These are phyloP conservation scores for Leptura quadrifasciata DNA, from an alignment of 2,888 invertebrate genomes.

Conservation along the genomic window DNA sequence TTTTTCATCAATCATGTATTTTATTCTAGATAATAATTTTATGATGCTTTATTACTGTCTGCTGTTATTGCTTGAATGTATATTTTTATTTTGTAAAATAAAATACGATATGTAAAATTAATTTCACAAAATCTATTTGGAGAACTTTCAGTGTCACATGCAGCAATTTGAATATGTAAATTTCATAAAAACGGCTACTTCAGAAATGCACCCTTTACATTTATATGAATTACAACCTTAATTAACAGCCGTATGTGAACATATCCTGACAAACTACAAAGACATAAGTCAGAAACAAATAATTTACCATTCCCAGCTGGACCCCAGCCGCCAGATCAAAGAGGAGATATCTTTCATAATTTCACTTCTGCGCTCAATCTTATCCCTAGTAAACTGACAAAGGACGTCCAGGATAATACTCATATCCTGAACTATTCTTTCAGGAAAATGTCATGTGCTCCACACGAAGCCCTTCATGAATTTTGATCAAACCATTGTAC, in stretches of 20 bases:
- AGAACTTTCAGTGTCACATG: no score
- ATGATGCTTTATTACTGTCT: no score
- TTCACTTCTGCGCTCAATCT: conserved; percentile 26
- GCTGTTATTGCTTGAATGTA: no score
- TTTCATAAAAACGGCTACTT: not conserved
- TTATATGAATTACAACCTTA: conserved; percentile 6
- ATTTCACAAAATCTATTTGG: no score
- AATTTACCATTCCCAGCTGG: conserved; percentile 28
- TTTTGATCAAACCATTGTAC: conserved; percentile 30
- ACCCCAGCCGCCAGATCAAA: conserved; percentile 29
- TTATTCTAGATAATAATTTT: no score
- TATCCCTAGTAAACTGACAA: conserved; percentile 8
- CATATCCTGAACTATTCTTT: conserved; percentile 39
- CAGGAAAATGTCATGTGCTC: conserved; percentile 30
- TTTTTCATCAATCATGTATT: no score
- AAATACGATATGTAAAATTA: no score
- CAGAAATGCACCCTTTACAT: not conserved
- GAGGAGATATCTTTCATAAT: conserved; percentile 20
- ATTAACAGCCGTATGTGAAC: not conserved
- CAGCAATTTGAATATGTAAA: not conserved
- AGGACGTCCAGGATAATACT: conserved; percentile 36
- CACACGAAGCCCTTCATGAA: conserved; percentile 33
- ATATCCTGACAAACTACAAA: not conserved
- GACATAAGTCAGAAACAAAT: conserved; percentile 26
- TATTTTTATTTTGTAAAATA: no score